A percentile compares a stretch with the other conserved stretches of the same genome.
These are phyloP conservation scores for Tachyglossus aculeatus DNA, from an alignment of 2,797 vertebrate species.

Conservation along the genomic window DNA sequence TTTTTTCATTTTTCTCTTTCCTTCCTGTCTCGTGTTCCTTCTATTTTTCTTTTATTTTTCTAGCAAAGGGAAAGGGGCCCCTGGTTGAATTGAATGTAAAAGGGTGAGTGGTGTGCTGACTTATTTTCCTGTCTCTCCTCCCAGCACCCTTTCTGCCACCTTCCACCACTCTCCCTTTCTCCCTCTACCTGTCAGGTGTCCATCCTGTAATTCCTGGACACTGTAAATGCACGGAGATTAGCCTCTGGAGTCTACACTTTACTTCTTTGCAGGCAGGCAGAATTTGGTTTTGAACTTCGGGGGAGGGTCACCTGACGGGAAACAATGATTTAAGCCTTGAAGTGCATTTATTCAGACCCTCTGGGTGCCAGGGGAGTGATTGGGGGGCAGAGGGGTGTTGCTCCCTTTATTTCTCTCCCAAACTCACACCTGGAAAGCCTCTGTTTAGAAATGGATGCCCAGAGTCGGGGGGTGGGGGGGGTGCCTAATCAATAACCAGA, in stretches of 20 bases:
- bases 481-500: constrained; percentile 28
- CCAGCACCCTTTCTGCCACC: background rate
- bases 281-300: constrained; percentile 46
- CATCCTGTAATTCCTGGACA: background rate
- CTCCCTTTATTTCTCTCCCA: no score
- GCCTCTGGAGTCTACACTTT: background rate
- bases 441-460: no score
- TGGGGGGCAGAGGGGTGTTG: background rate
- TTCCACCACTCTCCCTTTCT: background rate
- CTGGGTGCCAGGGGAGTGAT: background rate
- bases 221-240: background rate
- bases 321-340: background rate
- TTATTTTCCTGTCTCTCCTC: background rate
- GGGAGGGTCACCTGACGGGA: constrained; percentile 48
- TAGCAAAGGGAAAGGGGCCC: background rate
- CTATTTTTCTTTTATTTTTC: background rate
- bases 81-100: background rate
- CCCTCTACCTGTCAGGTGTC: background rate
- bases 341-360: constrained; percentile 37
- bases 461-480: constrained; percentile 25
- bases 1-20: background rate
- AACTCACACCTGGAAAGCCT: constrained; percentile 5
- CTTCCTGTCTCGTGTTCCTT: background rate
- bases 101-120: background rate
- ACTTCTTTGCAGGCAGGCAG: background rate